Evolutionary conservation across 2,888 invertebrate species (phyloP).

Genomic region (Tupiocoris notatus): DNA sequence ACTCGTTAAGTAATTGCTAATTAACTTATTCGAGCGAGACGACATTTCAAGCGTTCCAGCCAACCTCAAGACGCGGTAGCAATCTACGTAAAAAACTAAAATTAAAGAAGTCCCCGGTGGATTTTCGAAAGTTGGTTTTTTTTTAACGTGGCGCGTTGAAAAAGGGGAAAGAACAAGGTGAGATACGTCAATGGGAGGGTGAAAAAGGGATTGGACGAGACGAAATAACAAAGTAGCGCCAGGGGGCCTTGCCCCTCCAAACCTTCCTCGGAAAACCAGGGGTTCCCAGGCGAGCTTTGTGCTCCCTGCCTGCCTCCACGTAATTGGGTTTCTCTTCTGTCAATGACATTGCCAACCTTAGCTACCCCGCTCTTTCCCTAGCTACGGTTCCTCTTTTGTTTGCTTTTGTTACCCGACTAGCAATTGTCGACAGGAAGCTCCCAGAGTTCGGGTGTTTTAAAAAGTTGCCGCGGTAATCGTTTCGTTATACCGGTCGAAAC

Average conservation of each 20-base stretch:
- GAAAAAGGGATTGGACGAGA: too few species aligned
- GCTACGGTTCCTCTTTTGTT: constrained; percentile 29
- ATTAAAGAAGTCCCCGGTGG: too few species aligned
- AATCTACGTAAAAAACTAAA: too few species aligned
- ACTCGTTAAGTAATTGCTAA: too few species aligned
- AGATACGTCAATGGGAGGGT: too few species aligned
- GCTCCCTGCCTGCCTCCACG: constrained; percentile 28
- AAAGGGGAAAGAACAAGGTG: too few species aligned
- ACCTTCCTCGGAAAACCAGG: constrained; percentile 3
- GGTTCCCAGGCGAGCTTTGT: constrained; percentile 38
- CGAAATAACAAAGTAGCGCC: constrained; percentile 42
- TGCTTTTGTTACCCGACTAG: constrained; percentile 30
- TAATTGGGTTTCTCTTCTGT: constrained; percentile 44
- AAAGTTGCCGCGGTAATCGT: constrained; percentile 16
- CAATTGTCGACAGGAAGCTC: constrained; percentile 22
- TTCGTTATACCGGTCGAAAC: constrained; percentile 19
- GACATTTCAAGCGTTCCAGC: too few species aligned
- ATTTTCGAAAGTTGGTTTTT: too few species aligned
- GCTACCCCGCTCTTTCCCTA: constrained; percentile 2
- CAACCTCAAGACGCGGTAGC: too few species aligned
- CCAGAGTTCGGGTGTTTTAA: constrained; percentile 13
- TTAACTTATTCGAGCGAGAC: too few species aligned
- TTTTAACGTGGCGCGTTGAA: too few species aligned
- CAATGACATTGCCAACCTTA: constrained; percentile 41
- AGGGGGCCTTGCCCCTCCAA: constrained; percentile 21